Conservation (phyloP, 2,888 invertebrate species). For the Orthonychiurus folsomi region DNA sequence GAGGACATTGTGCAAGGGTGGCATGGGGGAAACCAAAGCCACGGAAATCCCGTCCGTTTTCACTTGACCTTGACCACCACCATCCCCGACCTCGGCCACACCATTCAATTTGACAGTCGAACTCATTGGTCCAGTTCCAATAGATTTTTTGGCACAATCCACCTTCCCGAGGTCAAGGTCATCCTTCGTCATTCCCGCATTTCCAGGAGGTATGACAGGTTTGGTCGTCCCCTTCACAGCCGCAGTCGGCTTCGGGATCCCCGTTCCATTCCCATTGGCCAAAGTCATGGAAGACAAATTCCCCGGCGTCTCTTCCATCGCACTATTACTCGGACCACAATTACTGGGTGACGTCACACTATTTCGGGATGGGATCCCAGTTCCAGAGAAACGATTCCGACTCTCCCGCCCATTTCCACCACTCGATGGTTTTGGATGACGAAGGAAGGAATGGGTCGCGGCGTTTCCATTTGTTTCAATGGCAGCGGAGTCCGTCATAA, state of each 20-base stretch:
- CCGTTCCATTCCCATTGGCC: constrained; percentile 49
- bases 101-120: background rate
- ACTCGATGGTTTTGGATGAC: constrained; percentile 28
- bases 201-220: constrained; percentile 37
- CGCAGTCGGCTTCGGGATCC: constrained; percentile 83
- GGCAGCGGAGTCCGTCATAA: constrained; percentile 12
- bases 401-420: constrained; percentile 24
- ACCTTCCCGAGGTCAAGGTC: background rate
- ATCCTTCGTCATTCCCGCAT: background rate
- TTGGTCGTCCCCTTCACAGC: constrained; percentile 84
- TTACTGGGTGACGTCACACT: constrained; percentile 19
- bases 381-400: constrained; percentile 32
- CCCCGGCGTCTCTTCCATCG: constrained; percentile 14
- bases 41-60: constrained; percentile 41
- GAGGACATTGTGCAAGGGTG: constrained; percentile 41
- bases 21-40: constrained; percentile 68
- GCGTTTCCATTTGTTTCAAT: constrained; percentile 13
- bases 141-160: background rate
- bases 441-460: constrained; percentile 33
- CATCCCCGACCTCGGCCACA: background rate
- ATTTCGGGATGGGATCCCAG: constrained; percentile 38
- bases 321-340: background rate
- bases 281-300: constrained; percentile 30
- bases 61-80: background rate
- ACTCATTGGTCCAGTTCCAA: too few relatives aligned